Evolutionary conservation across 2,888 invertebrate species (phyloP).

Genomic region (Monoplex corrugatus): DNA sequence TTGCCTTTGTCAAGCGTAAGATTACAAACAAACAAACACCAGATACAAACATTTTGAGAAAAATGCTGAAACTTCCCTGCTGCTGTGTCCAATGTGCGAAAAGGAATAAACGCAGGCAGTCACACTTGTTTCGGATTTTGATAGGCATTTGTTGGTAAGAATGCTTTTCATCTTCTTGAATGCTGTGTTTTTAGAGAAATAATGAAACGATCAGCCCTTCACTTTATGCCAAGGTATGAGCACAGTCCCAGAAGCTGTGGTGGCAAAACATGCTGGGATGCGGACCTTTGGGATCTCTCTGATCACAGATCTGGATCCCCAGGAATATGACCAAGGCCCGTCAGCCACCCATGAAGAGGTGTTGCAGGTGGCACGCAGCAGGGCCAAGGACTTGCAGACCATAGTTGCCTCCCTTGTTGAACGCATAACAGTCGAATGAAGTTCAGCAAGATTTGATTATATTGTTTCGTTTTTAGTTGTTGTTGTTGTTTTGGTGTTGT

Average conservation of each 20-base stretch:
- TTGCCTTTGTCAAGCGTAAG: too few species aligned
- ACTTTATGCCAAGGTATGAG: constrained; percentile 86
- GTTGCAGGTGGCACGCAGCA: constrained; percentile 75
- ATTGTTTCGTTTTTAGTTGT: too few species aligned
- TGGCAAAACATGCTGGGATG: constrained; percentile 91
- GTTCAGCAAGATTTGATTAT: too few species aligned
- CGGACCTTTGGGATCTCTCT: constrained; percentile 94
- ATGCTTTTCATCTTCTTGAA: too few species aligned
- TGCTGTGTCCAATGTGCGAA: too few species aligned
- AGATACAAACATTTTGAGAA: too few species aligned
- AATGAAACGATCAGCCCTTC: not conserved
- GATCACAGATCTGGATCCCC: constrained; percentile 94
- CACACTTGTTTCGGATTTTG: too few species aligned
- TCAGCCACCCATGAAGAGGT: constrained; percentile 95
- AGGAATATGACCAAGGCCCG: constrained; percentile 86
- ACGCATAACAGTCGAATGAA: not conserved
- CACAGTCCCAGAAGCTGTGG: constrained; percentile 90
- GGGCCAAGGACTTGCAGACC: constrained; percentile 76
- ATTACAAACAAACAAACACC: too few species aligned
- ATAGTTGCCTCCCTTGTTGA: constrained; percentile 53
- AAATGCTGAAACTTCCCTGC: too few species aligned
- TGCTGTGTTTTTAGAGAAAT: too few species aligned
- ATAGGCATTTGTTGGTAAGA: too few species aligned
- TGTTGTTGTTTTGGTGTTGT: not conserved
- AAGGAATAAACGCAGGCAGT: too few species aligned